A percentile compares a stretch with the other conserved stretches of the same genome.
Evolutionary conservation across 2,113 vertebrate genomes (phyloP).

Genomic region (Fukomys damarensis): DNA sequence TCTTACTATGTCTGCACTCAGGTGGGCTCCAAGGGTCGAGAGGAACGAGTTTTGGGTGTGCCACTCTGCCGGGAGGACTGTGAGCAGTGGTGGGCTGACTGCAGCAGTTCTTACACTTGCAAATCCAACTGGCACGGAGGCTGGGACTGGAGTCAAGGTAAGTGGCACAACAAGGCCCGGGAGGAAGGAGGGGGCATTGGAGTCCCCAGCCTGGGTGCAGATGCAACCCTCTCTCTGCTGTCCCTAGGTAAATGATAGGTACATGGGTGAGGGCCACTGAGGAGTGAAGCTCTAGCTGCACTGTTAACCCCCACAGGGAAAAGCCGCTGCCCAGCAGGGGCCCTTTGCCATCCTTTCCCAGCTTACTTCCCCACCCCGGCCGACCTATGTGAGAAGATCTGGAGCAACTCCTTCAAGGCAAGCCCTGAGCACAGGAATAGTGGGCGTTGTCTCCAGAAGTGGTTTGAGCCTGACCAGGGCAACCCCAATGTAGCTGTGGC

Average conservation of each 20-base stretch:
- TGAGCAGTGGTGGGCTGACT: slow-evolving; percentile 92
- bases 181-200: not conserved
- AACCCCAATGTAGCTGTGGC: slow-evolving; percentile 90
- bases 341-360: slow-evolving; percentile 86
- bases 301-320: slow-evolving; percentile 81
- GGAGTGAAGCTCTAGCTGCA: not conserved
- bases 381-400: slow-evolving; percentile 93
- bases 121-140: slow-evolving; percentile 91
- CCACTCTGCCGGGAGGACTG: slow-evolving; percentile 95
- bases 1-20: not conserved
- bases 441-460: slow-evolving; percentile 83
- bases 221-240: no score
- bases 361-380: slow-evolving; percentile 86
- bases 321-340: slow-evolving; percentile 87
- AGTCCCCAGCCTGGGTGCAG: not conserved
- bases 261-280: rapidly evolving
- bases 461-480: slow-evolving; percentile 86
- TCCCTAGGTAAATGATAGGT: not conserved
- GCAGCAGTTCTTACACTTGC: slow-evolving; percentile 90
- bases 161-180: not conserved
- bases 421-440: slow-evolving; percentile 85
- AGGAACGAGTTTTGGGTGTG: slow-evolving; percentile 87
- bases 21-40: slow-evolving; percentile 83
- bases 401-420: slow-evolving; percentile 92
- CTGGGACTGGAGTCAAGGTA: slow-evolving; percentile 92